Percentiles rank a stretch among this genome's conserved stretches.
Conservation (phyloP, 2,888 invertebrate species). For the Torymus aiolomorphi region DNA sequence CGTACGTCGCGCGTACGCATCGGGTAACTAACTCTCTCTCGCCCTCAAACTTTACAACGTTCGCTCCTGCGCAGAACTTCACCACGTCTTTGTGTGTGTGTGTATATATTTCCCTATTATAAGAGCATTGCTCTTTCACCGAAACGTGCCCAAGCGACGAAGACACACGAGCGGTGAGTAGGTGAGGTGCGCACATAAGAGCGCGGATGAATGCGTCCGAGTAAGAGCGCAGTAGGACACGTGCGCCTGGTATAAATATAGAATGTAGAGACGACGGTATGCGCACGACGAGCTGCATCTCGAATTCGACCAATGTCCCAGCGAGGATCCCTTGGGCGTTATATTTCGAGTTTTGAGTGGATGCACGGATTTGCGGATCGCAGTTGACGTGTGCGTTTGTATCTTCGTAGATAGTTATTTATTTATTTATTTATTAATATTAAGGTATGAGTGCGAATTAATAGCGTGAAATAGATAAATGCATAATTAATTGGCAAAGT, state of each 20-base stretch:
- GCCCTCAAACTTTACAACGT: not conserved
- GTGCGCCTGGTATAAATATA: not conserved
- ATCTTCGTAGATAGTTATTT: no score
- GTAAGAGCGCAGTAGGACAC: not conserved
- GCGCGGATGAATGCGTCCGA: not conserved
- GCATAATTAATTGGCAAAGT: no score
- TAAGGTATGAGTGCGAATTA: no score
- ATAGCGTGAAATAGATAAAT: no score
- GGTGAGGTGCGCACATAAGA: not conserved
- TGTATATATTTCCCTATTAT: not conserved
- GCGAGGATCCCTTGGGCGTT: not conserved
- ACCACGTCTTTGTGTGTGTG: no score
- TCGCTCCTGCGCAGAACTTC: no score
- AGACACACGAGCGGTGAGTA: not conserved
- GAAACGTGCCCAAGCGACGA: constrained; percentile 17
- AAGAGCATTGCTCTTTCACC: constrained; percentile 43
- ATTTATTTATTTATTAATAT: no score
- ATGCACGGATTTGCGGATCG: not conserved
- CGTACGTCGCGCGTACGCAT: not conserved
- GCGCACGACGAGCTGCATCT: constrained; percentile 18
- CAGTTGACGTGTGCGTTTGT: no score
- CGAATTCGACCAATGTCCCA: constrained; percentile 30
- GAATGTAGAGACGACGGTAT: not conserved
- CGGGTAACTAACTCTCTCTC: not conserved
- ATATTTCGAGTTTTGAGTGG: constrained; percentile 11